A percentile compares a stretch with the other conserved stretches of the same genome.
Conservation (phyloP, 2,113 vertebrate genomes). For the Psilopogon haemacephalus region DNA sequence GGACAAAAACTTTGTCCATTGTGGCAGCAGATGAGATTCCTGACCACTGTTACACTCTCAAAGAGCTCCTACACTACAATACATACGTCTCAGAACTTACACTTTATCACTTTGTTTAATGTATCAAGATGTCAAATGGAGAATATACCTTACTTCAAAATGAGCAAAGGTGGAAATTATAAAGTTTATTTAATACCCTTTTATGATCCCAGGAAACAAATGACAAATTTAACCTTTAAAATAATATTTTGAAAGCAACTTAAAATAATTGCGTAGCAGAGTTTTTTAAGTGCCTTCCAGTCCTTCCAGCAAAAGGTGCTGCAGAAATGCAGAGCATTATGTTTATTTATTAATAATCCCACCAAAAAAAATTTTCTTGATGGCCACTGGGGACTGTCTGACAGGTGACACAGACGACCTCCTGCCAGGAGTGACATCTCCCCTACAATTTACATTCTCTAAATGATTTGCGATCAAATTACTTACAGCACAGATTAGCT, state of each 20-base stretch:
- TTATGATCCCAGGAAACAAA: neutral
- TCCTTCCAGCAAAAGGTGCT: neutral
- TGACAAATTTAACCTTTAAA: constrained; percentile 14
- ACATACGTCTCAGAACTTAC: neutral
- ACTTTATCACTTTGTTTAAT: neutral
- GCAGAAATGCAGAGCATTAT: constrained; percentile 48
- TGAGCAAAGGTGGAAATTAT: neutral
- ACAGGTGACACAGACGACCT: constrained; percentile 65
- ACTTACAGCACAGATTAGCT: constrained; percentile 46
- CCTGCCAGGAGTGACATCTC: constrained; percentile 61
- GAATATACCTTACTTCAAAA: neutral
- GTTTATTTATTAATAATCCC: constrained; percentile 66
- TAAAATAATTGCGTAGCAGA: neutral
- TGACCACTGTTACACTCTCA: neutral
- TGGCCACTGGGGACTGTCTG: constrained; percentile 50
- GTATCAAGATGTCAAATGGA: neutral
- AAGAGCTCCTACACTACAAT: neutral
- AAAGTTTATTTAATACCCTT: neutral
- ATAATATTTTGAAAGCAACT: neutral
- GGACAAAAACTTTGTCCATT: neutral
- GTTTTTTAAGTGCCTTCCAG: neutral
- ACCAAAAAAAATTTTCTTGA: constrained; percentile 32
- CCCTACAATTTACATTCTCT: constrained; percentile 65
- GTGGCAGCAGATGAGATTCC: neutral
- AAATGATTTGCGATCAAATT: constrained; percentile 58